Percentiles rank a stretch among this genome's conserved stretches.
These are phyloP conservation scores for Nymphalis urticae DNA, from an alignment of 2,888 invertebrate genomes.

Conservation along the genomic window DNA sequence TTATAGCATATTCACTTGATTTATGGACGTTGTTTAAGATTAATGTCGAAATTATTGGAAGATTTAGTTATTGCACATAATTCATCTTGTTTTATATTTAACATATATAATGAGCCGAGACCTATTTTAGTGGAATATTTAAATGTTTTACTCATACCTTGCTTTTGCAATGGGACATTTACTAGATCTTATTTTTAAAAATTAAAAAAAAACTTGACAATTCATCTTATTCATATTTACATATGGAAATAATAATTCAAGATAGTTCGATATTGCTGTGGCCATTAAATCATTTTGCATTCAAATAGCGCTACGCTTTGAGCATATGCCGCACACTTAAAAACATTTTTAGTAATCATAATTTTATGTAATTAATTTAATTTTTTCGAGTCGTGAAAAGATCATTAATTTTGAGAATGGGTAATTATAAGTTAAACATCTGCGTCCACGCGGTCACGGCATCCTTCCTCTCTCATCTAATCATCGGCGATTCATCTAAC, in stretches of 20 bases:
- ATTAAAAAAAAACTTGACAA: not conserved
- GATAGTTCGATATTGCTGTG: conserved; percentile 13
- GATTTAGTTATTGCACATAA: conserved; percentile 30
- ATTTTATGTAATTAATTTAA: conserved; percentile 36
- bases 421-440: conserved; percentile 76
- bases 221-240: not conserved
- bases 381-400: conserved; percentile 59
- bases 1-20: conserved; percentile 69
- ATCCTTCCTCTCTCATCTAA: conserved; percentile 62
- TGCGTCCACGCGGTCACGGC: conserved; percentile 68
- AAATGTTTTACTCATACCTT: not conserved
- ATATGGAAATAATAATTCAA: conserved; percentile 14
- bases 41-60: conserved; percentile 52
- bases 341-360: conserved; percentile 33
- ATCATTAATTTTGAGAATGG: conserved; percentile 62
- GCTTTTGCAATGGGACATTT: not conserved
- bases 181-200: not conserved
- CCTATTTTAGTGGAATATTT: not conserved
- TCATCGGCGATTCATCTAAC: conserved; percentile 78
- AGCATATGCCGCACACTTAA: conserved; percentile 24
- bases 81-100: conserved; percentile 5
- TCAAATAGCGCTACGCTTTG: conserved; percentile 22
- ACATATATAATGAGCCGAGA: not conserved
- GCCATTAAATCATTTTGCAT: conserved; percentile 22
- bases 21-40: conserved; percentile 61